phyloP scores from a whole-genome alignment of 2,888 invertebrate genomes.

The Seira sanloemensis region DNA sequence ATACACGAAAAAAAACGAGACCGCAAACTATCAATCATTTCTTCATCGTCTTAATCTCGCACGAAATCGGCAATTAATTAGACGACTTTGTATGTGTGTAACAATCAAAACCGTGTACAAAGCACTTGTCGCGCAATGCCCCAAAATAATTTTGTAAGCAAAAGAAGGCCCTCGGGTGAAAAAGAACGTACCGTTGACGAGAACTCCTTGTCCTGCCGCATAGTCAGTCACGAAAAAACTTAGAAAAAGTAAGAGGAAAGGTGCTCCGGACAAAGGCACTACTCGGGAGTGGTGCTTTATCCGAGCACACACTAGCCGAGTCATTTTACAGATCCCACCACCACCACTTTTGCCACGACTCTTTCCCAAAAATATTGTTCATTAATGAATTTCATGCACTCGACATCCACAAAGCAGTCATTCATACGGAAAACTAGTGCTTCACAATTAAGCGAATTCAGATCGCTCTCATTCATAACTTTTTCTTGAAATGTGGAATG shows the following conservation, averaged over 20 bases:
- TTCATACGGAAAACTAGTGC: conserved; percentile 37
- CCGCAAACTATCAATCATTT: too few relatives aligned
- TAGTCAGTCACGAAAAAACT: conserved; percentile 23
- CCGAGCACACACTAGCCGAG: conserved; percentile 59
- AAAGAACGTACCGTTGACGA: conserved; percentile 36
- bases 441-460: too few relatives aligned
- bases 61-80: too few relatives aligned
- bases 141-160: conserved; percentile 1
- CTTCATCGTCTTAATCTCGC: too few relatives aligned
- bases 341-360: too few relatives aligned
- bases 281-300: conserved; percentile 34
- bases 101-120: too few relatives aligned
- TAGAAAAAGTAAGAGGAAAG: conserved; percentile 24
- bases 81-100: too few relatives aligned
- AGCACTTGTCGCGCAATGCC: neutral
- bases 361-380: conserved; percentile 38
- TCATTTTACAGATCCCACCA: conserved; percentile 47
- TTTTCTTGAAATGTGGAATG: too few relatives aligned
- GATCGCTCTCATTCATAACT: conserved; percentile 47
- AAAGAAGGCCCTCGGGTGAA: too few relatives aligned
- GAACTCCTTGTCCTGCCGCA: conserved; percentile 48
- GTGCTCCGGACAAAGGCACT: conserved; percentile 44
- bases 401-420: conserved; percentile 50
- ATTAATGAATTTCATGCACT: conserved; percentile 52
- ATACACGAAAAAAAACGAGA: too few relatives aligned